A percentile compares a stretch with the other conserved stretches of the same genome.
Evolutionary conservation across 2,888 invertebrate genomes (phyloP).

Genomic region (Elmis aenea): DNA sequence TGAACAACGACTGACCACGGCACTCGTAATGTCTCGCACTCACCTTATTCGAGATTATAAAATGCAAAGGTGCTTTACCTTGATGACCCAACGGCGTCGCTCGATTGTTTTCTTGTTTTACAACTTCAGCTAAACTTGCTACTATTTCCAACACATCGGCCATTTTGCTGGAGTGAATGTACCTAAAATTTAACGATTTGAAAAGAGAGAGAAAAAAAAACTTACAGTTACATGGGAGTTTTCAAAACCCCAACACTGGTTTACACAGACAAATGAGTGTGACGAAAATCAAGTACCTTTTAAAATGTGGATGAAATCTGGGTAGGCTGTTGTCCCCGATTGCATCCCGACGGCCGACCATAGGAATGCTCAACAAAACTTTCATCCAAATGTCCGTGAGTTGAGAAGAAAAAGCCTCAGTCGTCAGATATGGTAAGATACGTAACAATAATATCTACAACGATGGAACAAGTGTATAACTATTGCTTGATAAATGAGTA

Average conservation of each 20-base stretch:
- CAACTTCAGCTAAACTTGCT: constrained; percentile 37
- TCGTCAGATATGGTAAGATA: constrained; percentile 56
- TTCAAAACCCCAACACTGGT: not conserved
- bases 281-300: constrained; percentile 46
- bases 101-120: constrained; percentile 34
- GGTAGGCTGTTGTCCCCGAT: constrained; percentile 49
- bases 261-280: no score
- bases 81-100: constrained; percentile 43
- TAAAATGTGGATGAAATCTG: constrained; percentile 55
- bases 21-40: no score
- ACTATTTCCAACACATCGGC: constrained; percentile 40
- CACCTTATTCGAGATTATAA: constrained; percentile 52
- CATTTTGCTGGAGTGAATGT: constrained; percentile 39
- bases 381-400: constrained; percentile 57
- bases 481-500: not conserved
- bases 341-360: constrained; percentile 56
- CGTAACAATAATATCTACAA: constrained; percentile 62
- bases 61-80: constrained; percentile 42
- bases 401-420: constrained; percentile 47
- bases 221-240: no score
- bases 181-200: constrained; percentile 30
- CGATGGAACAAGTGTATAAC: no score
- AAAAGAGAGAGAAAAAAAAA: not conserved
- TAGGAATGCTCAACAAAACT: constrained; percentile 54
- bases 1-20: constrained; percentile 3